A percentile compares a stretch with the other conserved stretches of the same genome.
Evolutionary conservation across 2,113 vertebrate genomes (phyloP).

Genomic region (Alethe diademata): DNA sequence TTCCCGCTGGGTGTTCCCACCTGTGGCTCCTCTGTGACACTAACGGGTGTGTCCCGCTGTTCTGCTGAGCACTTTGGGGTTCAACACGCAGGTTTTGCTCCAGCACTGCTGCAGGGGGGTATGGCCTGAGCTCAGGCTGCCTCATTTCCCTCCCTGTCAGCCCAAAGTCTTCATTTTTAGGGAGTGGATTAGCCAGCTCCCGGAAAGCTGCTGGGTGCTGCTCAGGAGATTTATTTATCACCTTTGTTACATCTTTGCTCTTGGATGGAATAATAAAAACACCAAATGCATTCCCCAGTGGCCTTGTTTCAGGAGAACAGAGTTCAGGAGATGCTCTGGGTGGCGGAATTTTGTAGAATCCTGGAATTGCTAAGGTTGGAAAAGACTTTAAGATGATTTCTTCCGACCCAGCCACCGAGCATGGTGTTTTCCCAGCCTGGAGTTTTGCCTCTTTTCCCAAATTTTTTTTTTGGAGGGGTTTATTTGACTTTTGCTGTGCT

Average conservation of each 20-base stretch:
- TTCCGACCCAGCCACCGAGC: fast-evolving
- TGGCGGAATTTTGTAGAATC: not conserved
- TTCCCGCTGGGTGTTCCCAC: not conserved
- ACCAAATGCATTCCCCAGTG: not conserved
- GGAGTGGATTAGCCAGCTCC: not conserved
- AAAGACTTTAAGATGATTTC: not conserved
- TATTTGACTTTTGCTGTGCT: conserved; percentile 16
- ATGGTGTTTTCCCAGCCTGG: fast-evolving
- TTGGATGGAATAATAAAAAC: fast-evolving
- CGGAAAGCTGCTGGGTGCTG: not conserved
- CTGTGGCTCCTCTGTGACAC: not conserved
- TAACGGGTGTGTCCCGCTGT: not conserved
- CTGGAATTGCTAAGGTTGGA: not conserved
- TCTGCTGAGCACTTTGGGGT: not conserved
- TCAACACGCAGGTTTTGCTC: fast-evolving
- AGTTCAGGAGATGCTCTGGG: not conserved
- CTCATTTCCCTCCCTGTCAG: not conserved
- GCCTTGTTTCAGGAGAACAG: fast-evolving
- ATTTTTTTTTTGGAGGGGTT: not conserved
- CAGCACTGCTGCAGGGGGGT: too few species aligned
- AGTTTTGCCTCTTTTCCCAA: not conserved
- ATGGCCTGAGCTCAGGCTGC: not conserved
- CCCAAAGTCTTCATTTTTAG: fast-evolving
- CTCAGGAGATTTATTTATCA: fast-evolving
- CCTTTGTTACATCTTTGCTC: not conserved